Conservation (phyloP, 2,888 invertebrate species). For the Mesorhabditis belari region DNA sequence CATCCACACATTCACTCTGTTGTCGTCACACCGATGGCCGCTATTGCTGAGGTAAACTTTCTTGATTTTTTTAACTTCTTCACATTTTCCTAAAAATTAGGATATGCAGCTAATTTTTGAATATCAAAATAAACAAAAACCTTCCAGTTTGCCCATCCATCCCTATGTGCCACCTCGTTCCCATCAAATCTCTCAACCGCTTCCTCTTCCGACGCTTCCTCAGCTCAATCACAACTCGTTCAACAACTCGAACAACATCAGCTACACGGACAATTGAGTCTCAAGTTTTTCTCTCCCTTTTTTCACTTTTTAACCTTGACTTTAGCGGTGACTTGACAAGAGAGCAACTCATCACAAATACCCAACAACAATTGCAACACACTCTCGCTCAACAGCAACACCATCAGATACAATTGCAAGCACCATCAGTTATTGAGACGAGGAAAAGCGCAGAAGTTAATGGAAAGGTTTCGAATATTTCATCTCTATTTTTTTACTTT, state of each 20-base stretch:
- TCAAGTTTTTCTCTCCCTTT: not conserved
- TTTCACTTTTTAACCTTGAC: not conserved
- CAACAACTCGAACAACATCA: not conserved
- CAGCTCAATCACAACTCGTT: not conserved
- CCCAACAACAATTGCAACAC: not conserved
- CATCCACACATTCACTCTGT: not conserved
- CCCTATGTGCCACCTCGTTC: no score
- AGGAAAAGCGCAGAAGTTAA: not conserved
- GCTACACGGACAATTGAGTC: not conserved
- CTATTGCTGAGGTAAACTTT: not conserved
- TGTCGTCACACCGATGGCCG: not conserved
- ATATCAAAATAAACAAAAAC: no score
- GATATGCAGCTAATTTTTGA: no score
- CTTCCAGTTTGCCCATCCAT: no score
- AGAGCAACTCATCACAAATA: not conserved
- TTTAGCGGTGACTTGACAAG: not conserved
- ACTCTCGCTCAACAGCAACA: not conserved
- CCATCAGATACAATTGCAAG: not conserved
- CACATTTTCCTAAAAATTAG: no score
- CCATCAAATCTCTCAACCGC: not conserved
- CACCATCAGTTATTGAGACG: not conserved
- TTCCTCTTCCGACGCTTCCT: not conserved
- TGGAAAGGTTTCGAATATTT: not conserved
- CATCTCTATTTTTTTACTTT: not conserved
- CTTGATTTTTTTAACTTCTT: no score